Evolutionary conservation across 1,140 invertebrate species (phyloP), one percentile per base, ranked within the genome.

Genomic region (Drosophila tropicalis): DNA sequence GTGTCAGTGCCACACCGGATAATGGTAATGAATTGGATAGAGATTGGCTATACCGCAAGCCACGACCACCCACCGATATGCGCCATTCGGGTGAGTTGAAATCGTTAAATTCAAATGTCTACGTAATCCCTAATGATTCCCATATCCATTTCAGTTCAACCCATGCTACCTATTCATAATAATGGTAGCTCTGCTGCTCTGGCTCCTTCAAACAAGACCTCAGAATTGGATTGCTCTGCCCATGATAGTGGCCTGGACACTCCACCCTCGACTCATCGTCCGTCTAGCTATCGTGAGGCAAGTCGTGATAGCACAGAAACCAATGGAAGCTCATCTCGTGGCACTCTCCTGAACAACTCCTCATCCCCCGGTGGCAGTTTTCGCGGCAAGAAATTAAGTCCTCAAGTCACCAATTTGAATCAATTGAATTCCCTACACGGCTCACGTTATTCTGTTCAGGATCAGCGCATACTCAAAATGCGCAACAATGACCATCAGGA

Each of bases 211-310:
- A 44, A 29, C 62, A 90, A 73, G 39, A 76, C 80, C 44, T 10
- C 17, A 34, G 91, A 92, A 44, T 69, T 92, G 60, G 89, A 92
- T 61, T 87, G 81, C 36, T 91, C 91, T 44, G 91, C 91, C n/a
- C 86, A 91, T 79, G 91, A 92, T 61, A 92, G 91, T 56, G 91
- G 91, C 41, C 65, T 92, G 54, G 91, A 92, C 25, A 92, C 91
- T 12, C 91, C 91, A 9, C 91, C 91, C 0, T 92, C 90, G 1
- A 91, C 90, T 2, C 91, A 92, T 41, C 91, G 91, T 44, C 90
- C 91, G 2, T 91, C 82, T 25, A 92, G 91, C 68, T 92, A 92
- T 63, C 82, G 91, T 22, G 91, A 92, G 70, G 82, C 73, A 1
- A 90, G 79, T 34, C 68, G 91, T 1, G 91, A 92, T 62, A 91